Conservation (phyloP, 2,113 vertebrate species). For the Laticauda colubrina region DNA sequence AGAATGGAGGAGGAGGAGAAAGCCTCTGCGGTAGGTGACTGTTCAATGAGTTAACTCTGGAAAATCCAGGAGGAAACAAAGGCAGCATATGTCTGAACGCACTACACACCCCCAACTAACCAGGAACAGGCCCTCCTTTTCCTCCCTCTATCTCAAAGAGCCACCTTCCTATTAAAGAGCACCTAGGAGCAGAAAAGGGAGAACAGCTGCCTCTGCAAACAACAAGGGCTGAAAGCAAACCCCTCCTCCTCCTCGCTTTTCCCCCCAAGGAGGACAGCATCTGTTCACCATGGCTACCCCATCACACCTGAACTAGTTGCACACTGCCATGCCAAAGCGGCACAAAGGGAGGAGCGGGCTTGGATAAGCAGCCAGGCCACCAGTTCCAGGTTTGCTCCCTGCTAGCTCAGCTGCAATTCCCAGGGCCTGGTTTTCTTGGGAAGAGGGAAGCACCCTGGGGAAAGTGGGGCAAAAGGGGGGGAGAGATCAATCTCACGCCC, state of each 20-base stretch:
- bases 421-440: background rate
- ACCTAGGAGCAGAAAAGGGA: background rate
- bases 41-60: background rate
- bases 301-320: background rate
- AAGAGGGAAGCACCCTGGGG: background rate
- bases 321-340: background rate
- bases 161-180: background rate
- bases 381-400: background rate
- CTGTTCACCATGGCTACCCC: conserved; percentile 21
- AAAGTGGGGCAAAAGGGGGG: too few relatives aligned
- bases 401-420: background rate
- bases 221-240: background rate
- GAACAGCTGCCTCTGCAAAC: background rate
- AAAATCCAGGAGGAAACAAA: conserved; percentile 21
- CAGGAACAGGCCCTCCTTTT: background rate
- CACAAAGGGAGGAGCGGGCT: background rate
- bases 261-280: conserved; percentile 2
- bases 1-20: background rate
- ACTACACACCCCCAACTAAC: background rate
- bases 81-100: conserved; percentile 8
- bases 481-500: too few relatives aligned
- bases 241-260: background rate
- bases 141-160: background rate
- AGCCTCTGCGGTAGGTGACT: background rate
- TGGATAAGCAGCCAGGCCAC: background rate